Evolutionary conservation across 1,140 invertebrate species (phyloP), one percentile per base, ranked within the genome.

Genomic region (Neuroterus valhalla): DNA sequence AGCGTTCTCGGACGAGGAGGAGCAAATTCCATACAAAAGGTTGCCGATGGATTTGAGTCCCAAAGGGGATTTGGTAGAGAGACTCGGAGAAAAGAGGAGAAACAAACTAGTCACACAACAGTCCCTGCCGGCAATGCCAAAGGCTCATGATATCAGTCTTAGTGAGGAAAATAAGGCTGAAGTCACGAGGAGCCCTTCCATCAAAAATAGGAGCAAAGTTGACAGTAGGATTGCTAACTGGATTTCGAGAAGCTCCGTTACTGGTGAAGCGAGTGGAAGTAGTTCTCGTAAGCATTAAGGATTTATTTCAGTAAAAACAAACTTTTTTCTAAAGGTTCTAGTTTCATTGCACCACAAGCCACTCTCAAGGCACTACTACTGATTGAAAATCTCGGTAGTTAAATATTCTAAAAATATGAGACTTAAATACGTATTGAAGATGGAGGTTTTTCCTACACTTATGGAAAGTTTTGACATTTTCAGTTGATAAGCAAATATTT

Each of bases 181-280:
- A 75, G 77, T 88, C 5, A 88, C 82, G 5, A 86, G 85, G 70
- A 90, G 88, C 84, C 87, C 89, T 11, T 88, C 87, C 3, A 52
- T 82, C n/a, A 90, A 87, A 74, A 87, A 75, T 72, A 87, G 83
- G 78, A 80, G 81, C 46, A 89, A 89, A 78, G 80, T 90, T 6
- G 89, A 90, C 44, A 80, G 74, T 50, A 88, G 86, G 66, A 77
- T 91, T 66, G 78, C 87, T 15, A 90, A 85, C 69, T 91, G 90
- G 90, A 91, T 91, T 68, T 87, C 88, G 5, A 82, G 89, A 62
- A 91, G 87, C 73, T 89, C 89, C 14, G 78, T 85, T 12, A 80
- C 80, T 31, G 84, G 83, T 42, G 89, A 90, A 78, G 67, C 81
- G 8, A 89, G 85, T 70, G 82, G 82, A 66, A 80, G 79, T 14